phyloP scores from a whole-genome alignment of 2,113 vertebrate species.

The Vidua macroura region DNA sequence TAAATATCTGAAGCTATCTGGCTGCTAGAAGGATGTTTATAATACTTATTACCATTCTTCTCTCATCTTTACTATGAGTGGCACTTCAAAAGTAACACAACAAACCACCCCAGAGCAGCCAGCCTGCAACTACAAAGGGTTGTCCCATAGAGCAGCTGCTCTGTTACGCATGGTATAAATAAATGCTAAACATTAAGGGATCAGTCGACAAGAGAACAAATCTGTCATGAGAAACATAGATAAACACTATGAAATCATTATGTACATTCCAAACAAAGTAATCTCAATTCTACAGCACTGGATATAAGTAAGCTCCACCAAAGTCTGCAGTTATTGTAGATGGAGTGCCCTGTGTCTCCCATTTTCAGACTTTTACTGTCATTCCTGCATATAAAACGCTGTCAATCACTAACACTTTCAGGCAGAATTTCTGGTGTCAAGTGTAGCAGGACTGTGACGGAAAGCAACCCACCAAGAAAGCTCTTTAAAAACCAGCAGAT shows the following conservation, averaged over 20 bases:
- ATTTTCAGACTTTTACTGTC: background rate
- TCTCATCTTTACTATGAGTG: background rate
- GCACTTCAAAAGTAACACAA: background rate
- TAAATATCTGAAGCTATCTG: conserved; percentile 5
- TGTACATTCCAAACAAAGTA: background rate
- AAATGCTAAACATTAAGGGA: conserved; percentile 19
- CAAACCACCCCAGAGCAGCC: background rate
- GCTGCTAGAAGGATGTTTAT: background rate
- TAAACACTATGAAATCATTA: conserved; percentile 38
- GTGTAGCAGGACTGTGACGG: background rate
- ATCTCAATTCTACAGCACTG: background rate
- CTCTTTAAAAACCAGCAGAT: background rate
- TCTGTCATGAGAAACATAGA: conserved; percentile 10
- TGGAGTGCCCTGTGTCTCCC: background rate
- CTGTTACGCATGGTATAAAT: background rate
- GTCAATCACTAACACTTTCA: background rate
- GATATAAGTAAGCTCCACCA: background rate
- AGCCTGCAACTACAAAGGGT: background rate
- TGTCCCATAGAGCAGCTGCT: conserved; percentile 11
- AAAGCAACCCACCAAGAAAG: background rate
- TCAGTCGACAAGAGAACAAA: conserved; percentile 8
- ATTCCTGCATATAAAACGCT: background rate
- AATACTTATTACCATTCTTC: background rate
- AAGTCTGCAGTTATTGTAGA: background rate
- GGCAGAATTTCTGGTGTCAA: background rate